phyloP scores from a whole-genome alignment of 2,113 vertebrate genomes.

The Thamnaconus septentrionalis region DNA sequence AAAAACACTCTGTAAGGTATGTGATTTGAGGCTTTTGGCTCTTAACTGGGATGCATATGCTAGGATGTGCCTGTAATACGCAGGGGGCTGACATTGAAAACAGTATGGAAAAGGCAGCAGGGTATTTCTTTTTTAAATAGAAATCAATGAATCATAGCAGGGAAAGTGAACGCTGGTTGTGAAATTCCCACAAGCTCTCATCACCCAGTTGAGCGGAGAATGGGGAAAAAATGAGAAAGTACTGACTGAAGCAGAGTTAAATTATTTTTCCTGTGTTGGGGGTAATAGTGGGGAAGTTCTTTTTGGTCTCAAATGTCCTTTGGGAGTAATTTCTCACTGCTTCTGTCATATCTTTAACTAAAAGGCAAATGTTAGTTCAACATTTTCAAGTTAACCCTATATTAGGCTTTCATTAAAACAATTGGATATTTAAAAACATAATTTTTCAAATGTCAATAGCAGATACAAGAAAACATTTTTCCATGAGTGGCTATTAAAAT shows the following conservation, averaged over 20 bases:
- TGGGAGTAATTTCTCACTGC: background rate
- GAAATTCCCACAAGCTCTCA: constrained; percentile 29
- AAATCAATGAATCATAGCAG: constrained; percentile 38
- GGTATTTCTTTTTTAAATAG: constrained; percentile 23
- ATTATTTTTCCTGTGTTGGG: constrained; percentile 17
- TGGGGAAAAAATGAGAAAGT: background rate
- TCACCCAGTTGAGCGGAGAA: constrained; percentile 37
- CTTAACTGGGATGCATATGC: too few relatives aligned
- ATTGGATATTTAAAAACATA: too few relatives aligned
- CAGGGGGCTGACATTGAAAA: constrained; percentile 29
- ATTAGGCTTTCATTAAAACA: too few relatives aligned
- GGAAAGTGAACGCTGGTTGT: constrained; percentile 19
- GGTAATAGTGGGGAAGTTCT: background rate
- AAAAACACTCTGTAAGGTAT: too few relatives aligned
- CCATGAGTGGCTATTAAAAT: too few relatives aligned
- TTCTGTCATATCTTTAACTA: too few relatives aligned
- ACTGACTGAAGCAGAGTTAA: constrained; percentile 20
- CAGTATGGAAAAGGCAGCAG: constrained; percentile 33
- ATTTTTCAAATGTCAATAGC: too few relatives aligned
- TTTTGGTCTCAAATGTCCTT: too few relatives aligned
- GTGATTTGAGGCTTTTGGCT: too few relatives aligned
- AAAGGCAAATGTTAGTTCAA: too few relatives aligned
- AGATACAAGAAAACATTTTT: too few relatives aligned
- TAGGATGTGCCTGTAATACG: background rate
- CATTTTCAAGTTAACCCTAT: too few relatives aligned